Evolutionary conservation across 1,140 invertebrate species (phyloP), one percentile per base, ranked within the genome.

Genomic region (Psilanteris sp.): DNA sequence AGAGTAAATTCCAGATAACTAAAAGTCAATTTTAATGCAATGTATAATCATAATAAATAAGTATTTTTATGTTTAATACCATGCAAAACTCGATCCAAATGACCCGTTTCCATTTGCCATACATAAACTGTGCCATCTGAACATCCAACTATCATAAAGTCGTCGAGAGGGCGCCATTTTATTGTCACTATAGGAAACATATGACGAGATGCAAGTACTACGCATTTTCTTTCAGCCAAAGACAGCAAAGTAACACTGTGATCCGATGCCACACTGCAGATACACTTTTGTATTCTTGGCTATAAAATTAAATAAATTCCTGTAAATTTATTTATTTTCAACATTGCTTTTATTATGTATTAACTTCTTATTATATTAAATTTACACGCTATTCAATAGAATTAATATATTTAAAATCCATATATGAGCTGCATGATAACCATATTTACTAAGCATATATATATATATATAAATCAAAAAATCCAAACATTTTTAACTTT

Each of bases 91-190:
- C 98, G 91, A 88, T 99, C 98, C 55, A 99, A 85, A 85, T 99
- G 97, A 1, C 97, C 97, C 32, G 98, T 99, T 89, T 99, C 98
- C 97, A 99, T 99, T 91, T 99, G 97, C 98, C 98, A 99, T 0
- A 99, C 96, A 85, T 99, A 98, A 5, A 99, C 97, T 3, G 96
- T 97, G 8, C 97, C 97, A 90, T 99, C 98, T 6, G 96, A 95
- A 84, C 97, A 98, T n/a, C 96, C 96, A 9, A 99, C 96, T 70
- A 99, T 94, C 91, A 99, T 96, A 83, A 99, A 99, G 85, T 99
- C 98, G 87, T 99, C 98, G 1, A 97, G 90, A 0, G 98, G 97
- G 15, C 98, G 90, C 97, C 97, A 99, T 87, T 98, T 98, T 48
- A 99, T 98, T 15, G 93, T 94, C 3, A 96, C 93, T 20, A 99